These are phyloP conservation scores for Leucophora obtusa DNA, from an alignment of 2,888 invertebrate genomes.

Conservation along the genomic window DNA sequence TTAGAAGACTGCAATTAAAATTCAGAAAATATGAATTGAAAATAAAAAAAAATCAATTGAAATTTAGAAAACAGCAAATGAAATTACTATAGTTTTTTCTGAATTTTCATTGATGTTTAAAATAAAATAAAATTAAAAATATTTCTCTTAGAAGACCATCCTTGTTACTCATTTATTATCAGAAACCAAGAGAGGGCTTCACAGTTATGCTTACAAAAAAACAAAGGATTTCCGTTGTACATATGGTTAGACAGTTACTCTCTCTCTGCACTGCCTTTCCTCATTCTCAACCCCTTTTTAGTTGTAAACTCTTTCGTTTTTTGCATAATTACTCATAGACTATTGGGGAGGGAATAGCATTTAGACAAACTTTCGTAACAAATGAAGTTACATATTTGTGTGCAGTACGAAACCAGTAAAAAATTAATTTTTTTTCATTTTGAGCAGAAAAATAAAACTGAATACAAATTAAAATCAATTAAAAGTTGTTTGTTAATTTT, in stretches of 20 bases:
- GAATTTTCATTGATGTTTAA: too few relatives aligned
- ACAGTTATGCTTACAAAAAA: conserved; percentile 5
- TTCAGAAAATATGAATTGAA: too few relatives aligned
- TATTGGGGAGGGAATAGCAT: conserved; percentile 37
- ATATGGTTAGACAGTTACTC: conserved; percentile 33
- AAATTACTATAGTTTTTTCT: too few relatives aligned
- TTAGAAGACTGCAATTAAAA: too few relatives aligned
- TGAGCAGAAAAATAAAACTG: conserved; percentile 7
- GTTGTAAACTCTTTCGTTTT: conserved; percentile 36
- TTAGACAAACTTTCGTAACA: conserved; percentile 55
- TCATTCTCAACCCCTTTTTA: conserved; percentile 11
- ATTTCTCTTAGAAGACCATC: not conserved
- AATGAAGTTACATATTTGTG: conserved; percentile 44
- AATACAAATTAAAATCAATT: conserved; percentile 54
- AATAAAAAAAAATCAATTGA: too few relatives aligned
- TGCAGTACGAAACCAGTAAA: conserved; percentile 19
- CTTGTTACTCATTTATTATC: not conserved
- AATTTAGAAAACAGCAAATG: too few relatives aligned
- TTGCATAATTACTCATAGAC: conserved; percentile 58
- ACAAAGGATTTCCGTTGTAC: conserved; percentile 54
- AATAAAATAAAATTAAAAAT: not conserved
- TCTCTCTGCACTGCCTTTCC: not conserved
- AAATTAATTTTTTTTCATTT: conserved; percentile 40
- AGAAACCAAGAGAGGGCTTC: not conserved
- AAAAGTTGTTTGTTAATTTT: conserved; percentile 25